A percentile compares a stretch with the other conserved stretches of the same genome.
Conservation (phyloP, 2,113 vertebrate genomes). For the Phasianus colchicus region DNA sequence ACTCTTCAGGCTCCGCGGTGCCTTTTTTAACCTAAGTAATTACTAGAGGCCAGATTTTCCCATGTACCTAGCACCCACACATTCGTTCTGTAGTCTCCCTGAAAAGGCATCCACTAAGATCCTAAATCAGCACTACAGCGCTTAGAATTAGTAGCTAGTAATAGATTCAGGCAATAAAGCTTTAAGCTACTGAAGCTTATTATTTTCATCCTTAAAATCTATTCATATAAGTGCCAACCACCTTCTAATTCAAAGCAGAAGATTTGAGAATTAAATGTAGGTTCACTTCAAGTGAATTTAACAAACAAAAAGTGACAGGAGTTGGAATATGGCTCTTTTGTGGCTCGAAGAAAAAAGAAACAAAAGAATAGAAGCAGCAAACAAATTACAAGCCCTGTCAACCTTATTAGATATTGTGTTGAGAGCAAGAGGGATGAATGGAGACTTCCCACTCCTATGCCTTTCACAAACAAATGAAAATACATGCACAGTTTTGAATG, state of each 20-base stretch:
- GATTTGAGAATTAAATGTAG: slow-evolving; percentile 47
- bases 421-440: slow-evolving; percentile 40
- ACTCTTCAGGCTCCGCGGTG: not conserved
- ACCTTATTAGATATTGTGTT: not conserved
- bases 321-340: slow-evolving; percentile 29
- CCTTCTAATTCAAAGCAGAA: slow-evolving; percentile 54
- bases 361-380: slow-evolving; percentile 48
- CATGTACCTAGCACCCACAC: not conserved
- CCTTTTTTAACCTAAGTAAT: not conserved
- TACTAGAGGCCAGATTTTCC: not conserved
- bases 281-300: slow-evolving; percentile 41
- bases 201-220: slow-evolving; percentile 57
- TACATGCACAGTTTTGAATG: slow-evolving; percentile 10
- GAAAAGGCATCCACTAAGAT: not conserved
- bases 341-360: slow-evolving; percentile 41
- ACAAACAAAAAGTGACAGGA: slow-evolving; percentile 45
- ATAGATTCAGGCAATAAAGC: slow-evolving; percentile 46
- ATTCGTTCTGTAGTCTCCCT: not conserved
- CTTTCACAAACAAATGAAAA: slow-evolving; percentile 52
- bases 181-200: slow-evolving; percentile 34
- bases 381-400: slow-evolving; percentile 58
- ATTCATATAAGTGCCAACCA: slow-evolving; percentile 32
- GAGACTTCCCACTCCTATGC: slow-evolving; percentile 23
- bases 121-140: slow-evolving; percentile 13
- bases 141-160: slow-evolving; percentile 26